Evolutionary conservation across 1,140 invertebrate genomes (phyloP).

Genomic region (Rhopalosiphum padi): DNA sequence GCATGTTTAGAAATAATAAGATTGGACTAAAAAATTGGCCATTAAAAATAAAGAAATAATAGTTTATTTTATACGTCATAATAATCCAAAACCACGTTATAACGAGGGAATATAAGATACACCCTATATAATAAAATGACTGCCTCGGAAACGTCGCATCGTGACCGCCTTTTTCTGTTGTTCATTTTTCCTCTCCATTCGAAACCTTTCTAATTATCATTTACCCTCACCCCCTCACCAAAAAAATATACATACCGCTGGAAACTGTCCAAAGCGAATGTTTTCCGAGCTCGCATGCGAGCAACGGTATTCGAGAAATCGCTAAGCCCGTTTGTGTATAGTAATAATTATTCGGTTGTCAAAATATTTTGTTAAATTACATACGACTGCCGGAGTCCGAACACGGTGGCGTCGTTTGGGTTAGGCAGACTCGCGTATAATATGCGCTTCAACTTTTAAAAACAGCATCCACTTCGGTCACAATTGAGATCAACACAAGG

Average conservation of each 20-base stretch:
- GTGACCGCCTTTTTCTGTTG: not conserved
- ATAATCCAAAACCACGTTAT: not conserved
- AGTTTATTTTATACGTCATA: too few relatives aligned
- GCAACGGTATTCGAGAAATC: not conserved
- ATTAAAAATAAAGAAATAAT: too few relatives aligned
- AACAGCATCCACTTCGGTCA: not conserved
- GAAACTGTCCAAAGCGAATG: not conserved
- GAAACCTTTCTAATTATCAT: constrained; percentile 10
- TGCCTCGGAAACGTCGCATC: not conserved
- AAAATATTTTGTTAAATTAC: constrained; percentile 7
- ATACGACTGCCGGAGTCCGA: not conserved
- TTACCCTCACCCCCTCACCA: not conserved
- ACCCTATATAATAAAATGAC: not conserved
- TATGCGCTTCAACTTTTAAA: not conserved
- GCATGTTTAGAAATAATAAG: not conserved
- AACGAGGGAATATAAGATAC: not conserved
- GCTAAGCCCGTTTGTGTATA: not conserved
- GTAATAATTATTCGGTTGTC: constrained; percentile 16
- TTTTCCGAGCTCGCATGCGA: not conserved
- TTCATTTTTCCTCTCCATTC: not conserved
- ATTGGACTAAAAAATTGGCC: too few relatives aligned
- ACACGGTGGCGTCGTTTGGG: not conserved
- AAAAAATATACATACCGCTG: not conserved
- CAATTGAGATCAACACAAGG: not conserved
- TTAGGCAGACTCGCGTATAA: not conserved